A percentile compares a stretch with the other conserved stretches of the same genome.
These are phyloP conservation scores for Pollimyrus isidori DNA, from an alignment of 2,113 vertebrate species.

Conservation along the genomic window DNA sequence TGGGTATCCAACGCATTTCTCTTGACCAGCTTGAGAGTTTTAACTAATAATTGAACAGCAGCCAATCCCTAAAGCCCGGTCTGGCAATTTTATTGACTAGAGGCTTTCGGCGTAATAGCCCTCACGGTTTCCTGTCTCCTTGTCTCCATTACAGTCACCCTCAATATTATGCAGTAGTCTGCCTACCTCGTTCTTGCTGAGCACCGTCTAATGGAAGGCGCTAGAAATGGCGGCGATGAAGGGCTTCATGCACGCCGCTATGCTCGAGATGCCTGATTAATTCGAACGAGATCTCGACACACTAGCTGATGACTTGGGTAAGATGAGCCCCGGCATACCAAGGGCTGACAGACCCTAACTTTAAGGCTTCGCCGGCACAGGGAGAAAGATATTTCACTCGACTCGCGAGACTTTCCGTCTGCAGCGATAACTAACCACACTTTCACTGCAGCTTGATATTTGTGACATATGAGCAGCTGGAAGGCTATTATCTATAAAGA, in stretches of 20 bases:
- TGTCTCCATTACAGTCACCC: conserved; percentile 3
- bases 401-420: neutral
- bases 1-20: neutral
- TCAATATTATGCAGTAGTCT: neutral
- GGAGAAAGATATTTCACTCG: neutral
- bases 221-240: neutral
- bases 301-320: neutral
- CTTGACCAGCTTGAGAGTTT: neutral
- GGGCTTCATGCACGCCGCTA: neutral
- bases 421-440: neutral
- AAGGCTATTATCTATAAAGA: neutral
- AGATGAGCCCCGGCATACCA: neutral
- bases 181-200: neutral
- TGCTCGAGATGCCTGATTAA: neutral
- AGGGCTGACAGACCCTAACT: neutral
- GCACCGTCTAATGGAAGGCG: neutral
- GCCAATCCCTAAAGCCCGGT: neutral
- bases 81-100: neutral
- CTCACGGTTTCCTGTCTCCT: neutral
- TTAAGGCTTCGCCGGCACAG: neutral
- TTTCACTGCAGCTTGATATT: neutral
- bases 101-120: conserved; percentile 2
- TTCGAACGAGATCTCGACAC: neutral
- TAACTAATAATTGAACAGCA: conserved; percentile 3
- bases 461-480: neutral